Evolutionary conservation across 2,888 invertebrate genomes (phyloP).

Genomic region (Sthenelais limicola): DNA sequence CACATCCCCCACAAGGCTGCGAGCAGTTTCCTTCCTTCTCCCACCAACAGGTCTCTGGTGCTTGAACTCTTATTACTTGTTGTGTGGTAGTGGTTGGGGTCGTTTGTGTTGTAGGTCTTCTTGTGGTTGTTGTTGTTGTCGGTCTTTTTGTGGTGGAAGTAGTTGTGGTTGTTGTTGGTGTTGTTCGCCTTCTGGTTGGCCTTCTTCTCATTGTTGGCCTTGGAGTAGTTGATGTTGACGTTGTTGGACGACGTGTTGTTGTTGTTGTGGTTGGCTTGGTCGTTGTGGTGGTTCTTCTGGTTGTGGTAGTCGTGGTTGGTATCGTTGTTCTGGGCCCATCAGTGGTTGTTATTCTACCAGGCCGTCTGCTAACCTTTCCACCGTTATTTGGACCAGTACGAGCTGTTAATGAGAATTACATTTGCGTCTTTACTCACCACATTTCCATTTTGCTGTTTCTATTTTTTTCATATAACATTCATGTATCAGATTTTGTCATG

Average conservation of each 20-base stretch:
- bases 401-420: no score
- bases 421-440: no score
- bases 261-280: neutral
- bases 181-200: neutral
- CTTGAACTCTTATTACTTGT: neutral
- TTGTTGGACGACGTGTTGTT: neutral
- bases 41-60: slow-evolving; percentile 19
- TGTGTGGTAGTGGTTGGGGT: neutral
- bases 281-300: slow-evolving; percentile 1
- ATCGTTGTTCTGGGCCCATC: neutral
- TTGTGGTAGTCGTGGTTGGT: neutral
- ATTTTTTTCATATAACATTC: no score
- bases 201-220: slow-evolving; percentile 1
- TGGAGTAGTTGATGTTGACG: neutral
- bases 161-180: neutral
- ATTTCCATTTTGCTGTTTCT: no score
- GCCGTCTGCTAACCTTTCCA: no score
- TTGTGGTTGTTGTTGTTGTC: neutral
- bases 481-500: no score
- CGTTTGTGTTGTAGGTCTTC: neutral
- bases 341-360: no score
- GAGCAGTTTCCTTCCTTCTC: slow-evolving; percentile 17
- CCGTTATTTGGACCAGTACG: no score
- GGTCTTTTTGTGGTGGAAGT: neutral
- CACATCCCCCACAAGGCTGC: slow-evolving; percentile 39